Evolutionary conservation across 2,888 invertebrate genomes (phyloP).

Genomic region (Tortrix viridana): DNA sequence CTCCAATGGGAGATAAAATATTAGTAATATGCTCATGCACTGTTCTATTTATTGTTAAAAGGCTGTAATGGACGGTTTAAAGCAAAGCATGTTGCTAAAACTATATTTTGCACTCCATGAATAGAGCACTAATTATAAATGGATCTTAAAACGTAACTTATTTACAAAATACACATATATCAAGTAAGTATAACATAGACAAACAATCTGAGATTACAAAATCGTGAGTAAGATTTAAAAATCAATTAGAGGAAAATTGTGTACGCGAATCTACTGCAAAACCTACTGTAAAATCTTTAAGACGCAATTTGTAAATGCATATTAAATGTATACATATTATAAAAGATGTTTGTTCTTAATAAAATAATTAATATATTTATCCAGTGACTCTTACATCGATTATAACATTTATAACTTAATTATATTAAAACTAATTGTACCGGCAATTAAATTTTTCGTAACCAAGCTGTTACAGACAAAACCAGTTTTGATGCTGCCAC

Average conservation of each 20-base stretch:
- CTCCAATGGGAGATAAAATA: constrained; percentile 28
- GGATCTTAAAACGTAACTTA: constrained; percentile 7
- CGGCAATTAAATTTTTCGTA: constrained; percentile 10
- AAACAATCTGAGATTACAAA: constrained; percentile 46
- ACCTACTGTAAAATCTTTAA: constrained; percentile 1
- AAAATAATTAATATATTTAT: constrained; percentile 21
- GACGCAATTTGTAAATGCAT: constrained; percentile 34
- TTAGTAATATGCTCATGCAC: constrained; percentile 38
- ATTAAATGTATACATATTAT: constrained; percentile 11
- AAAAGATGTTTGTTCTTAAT: constrained; percentile 20
- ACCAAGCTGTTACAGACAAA: constrained; percentile 2
- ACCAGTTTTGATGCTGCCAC: not conserved
- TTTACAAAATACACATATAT: constrained; percentile 18
- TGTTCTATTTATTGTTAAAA: constrained; percentile 32
- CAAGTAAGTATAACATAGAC: constrained; percentile 40
- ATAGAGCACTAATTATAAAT: not conserved
- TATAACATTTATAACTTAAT: constrained; percentile 26
- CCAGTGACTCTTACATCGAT: constrained; percentile 29
- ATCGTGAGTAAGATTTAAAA: constrained; percentile 41
- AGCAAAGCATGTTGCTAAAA: constrained; percentile 54
- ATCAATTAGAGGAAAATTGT: not conserved
- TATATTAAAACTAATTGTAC: constrained; percentile 23
- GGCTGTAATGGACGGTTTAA: constrained; percentile 62
- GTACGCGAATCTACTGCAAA: not conserved
- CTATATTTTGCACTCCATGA: constrained; percentile 28